Conservation (phyloP, 2,113 vertebrate genomes). For the Thunnus maccoyii region DNA sequence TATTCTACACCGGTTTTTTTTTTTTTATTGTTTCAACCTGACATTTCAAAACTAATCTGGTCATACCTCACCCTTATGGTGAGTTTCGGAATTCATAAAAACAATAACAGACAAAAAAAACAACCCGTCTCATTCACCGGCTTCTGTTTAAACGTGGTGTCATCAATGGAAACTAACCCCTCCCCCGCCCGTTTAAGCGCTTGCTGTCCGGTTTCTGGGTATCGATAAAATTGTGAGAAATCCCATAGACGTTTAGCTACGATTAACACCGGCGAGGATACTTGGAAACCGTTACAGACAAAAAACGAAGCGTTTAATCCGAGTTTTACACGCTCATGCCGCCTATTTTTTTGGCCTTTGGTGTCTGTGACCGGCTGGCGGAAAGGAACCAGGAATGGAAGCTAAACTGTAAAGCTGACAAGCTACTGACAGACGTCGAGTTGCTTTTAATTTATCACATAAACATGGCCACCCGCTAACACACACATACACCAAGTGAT, state of each 20-base stretch:
- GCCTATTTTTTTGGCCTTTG: neutral
- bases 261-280: accelerated
- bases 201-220: slow-evolving; percentile 53
- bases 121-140: neutral
- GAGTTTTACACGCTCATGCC: neutral
- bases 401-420: neutral
- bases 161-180: slow-evolving; percentile 49
- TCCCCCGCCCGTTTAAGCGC: slow-evolving; percentile 53
- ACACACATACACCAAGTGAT: accelerated
- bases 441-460: slow-evolving; percentile 5
- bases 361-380: slow-evolving; percentile 15
- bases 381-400: slow-evolving; percentile 41
- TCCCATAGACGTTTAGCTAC: accelerated
- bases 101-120: neutral
- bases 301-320: accelerated
- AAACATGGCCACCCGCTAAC: neutral
- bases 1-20: no score
- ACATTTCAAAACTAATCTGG: neutral
- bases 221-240: slow-evolving; percentile 17
- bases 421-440: slow-evolving; percentile 13
- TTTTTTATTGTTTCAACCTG: no score
- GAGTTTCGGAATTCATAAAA: slow-evolving; percentile 3
- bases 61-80: neutral
- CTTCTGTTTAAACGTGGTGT: slow-evolving; percentile 5
- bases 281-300: accelerated